Conservation (phyloP, 1,140 invertebrate genomes). For the Listronotus oregonensis region DNA sequence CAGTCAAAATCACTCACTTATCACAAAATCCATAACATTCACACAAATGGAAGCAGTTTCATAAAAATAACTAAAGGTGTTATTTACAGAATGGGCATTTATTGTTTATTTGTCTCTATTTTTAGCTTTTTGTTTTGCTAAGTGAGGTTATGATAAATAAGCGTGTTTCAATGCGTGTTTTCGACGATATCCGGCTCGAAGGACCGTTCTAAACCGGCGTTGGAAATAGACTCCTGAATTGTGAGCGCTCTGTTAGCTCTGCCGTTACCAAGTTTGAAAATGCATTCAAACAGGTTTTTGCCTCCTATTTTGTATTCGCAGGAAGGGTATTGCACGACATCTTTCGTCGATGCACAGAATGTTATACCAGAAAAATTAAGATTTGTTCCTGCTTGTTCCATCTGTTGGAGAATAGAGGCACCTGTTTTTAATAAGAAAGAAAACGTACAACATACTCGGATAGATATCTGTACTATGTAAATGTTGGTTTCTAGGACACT, state of each 20-base stretch:
- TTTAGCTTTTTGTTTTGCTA: conserved; percentile 13
- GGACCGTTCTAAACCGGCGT: conserved; percentile 18
- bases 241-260: conserved; percentile 4
- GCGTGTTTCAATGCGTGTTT: conserved; percentile 21
- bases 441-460: too few relatives aligned
- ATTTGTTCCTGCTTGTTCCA: too few relatives aligned
- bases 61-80: conserved; percentile 17
- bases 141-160: conserved; percentile 23
- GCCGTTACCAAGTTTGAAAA: conserved; percentile 14
- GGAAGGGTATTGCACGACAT: conserved; percentile 1
- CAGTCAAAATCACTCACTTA: conserved; percentile 20
- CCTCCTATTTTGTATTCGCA: neutral
- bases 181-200: conserved; percentile 8
- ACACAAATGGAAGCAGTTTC: conserved; percentile 8
- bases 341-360: neutral
- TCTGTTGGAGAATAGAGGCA: too few relatives aligned
- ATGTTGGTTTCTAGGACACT: too few relatives aligned
- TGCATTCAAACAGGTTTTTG: conserved; percentile 21
- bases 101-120: conserved; percentile 27
- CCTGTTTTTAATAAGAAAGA: too few relatives aligned
- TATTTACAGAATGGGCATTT: conserved; percentile 12
- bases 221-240: conserved; percentile 16
- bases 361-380: neutral
- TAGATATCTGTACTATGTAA: too few relatives aligned
- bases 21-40: conserved; percentile 16